phyloP scores from a whole-genome alignment of 1,140 invertebrate genomes.

The Solen grandis region DNA sequence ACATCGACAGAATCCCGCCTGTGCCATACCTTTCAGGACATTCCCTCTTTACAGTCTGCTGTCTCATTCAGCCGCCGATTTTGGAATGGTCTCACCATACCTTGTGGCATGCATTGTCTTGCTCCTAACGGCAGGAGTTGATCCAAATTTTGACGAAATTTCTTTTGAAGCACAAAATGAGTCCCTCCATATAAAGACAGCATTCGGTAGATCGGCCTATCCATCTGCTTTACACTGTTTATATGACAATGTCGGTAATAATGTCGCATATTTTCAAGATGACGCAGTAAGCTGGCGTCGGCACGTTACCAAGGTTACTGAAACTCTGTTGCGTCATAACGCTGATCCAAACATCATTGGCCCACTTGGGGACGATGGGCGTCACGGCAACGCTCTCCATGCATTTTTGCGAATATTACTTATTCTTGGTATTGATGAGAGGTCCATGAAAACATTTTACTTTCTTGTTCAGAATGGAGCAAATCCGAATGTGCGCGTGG shows the following conservation, averaged over 20 bases:
- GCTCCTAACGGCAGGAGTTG: conserved; percentile 69
- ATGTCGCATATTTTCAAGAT: conserved; percentile 35
- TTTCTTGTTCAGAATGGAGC: conserved; percentile 69
- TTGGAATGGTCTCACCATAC: conserved; percentile 63
- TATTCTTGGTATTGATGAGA: conserved; percentile 55
- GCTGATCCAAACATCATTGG: conserved; percentile 61
- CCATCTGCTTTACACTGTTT: conserved; percentile 71
- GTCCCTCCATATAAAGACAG: conserved; percentile 56
- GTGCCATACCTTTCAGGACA: conserved; percentile 67
- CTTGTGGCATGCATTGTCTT: conserved; percentile 64
- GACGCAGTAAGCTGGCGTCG: conserved; percentile 42
- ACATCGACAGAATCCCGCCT: conserved; percentile 65
- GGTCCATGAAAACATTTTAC: conserved; percentile 41
- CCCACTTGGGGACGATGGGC: conserved; percentile 35
- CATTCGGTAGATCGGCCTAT: conserved; percentile 70
- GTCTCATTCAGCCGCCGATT: conserved; percentile 54
- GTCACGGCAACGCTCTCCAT: conserved; percentile 63
- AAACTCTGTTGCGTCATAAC: conserved; percentile 66
- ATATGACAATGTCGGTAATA: conserved; percentile 53
- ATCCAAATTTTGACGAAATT: conserved; percentile 75
- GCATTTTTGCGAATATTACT: conserved; percentile 50
- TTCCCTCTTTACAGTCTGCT: conserved; percentile 74
- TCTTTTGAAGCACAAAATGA: conserved; percentile 65
- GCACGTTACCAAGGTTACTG: conserved; percentile 64
- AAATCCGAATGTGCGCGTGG: conserved; percentile 57